Conservation (phyloP, 2,888 invertebrate genomes). For the Microplitis deprimator region DNA sequence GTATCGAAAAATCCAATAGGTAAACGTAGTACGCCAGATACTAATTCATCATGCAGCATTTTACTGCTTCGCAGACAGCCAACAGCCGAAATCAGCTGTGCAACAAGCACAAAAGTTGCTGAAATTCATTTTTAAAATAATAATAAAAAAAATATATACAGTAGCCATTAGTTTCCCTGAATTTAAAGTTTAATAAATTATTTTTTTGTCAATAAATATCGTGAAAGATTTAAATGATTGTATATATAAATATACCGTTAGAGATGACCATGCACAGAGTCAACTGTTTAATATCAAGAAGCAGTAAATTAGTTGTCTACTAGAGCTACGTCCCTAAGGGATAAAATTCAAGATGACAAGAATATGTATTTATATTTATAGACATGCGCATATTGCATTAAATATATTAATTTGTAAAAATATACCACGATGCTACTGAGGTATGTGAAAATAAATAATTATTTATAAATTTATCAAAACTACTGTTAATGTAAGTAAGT, state of each 20-base stretch:
- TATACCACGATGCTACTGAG: not conserved
- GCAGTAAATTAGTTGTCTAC: not conserved
- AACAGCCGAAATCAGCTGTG: slow-evolving; percentile 64
- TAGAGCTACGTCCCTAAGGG: not conserved
- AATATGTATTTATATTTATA: not conserved
- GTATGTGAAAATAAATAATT: not conserved
- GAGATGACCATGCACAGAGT: slow-evolving; percentile 10
- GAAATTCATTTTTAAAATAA: slow-evolving; percentile 59
- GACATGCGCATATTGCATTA: not conserved
- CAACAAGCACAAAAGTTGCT: slow-evolving; percentile 65
- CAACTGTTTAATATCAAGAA: not conserved
- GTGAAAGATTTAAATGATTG: not conserved
- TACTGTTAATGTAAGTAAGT: not conserved
- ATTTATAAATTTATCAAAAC: not conserved
- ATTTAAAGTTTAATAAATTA: not conserved
- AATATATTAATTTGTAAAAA: not conserved
- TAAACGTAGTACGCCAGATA: slow-evolving; percentile 78
- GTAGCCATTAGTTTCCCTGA: not conserved
- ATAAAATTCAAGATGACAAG: not conserved
- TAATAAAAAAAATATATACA: slow-evolving; percentile 26
- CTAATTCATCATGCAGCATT: slow-evolving; percentile 78
- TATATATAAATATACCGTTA: not conserved
- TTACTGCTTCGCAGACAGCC: slow-evolving; percentile 69
- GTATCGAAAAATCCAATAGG: slow-evolving; percentile 85
- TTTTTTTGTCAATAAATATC: slow-evolving; percentile 28